Base-by-base conservation (phyloP, 2,888 invertebrate species). In the Liopterus haemorrhoidalis region DNA sequence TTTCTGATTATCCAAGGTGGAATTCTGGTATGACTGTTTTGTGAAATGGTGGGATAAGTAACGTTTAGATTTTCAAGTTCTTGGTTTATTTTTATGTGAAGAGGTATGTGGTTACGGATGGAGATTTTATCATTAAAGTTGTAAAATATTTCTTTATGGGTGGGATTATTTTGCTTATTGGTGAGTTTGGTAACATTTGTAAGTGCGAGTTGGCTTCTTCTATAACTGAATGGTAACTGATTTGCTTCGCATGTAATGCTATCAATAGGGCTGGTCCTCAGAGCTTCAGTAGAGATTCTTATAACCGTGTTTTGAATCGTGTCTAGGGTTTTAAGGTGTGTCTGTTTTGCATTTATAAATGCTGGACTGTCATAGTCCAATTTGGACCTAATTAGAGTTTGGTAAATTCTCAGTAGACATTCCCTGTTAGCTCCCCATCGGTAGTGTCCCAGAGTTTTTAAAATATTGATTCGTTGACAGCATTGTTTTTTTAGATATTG, bases 361-460 rank as follows among this genome's bases (percentile, higher is more conserved):
- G 25, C 33, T 8, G 15, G 31, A 22, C 25, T 39, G 22, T 12
- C 24, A 16, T 32, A 32, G 14, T 41, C 16, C 9, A 32, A 4
- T 21, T 41, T 41, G 11, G 31, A 9, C 32, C 32, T 19, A 16
- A 41, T 22, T 5, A 41, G 33, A 14, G 40, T 9, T 30, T 12
- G 25, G 11, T 32, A 41, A 9, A 41, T n/a, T 18, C 25, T 16
- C 16, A 41, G 5, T 9, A 41, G 8, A 8, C 16, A 19, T 16
- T 41, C 24, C 22, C 19, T 31, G 14, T 41, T 18, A 4, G 32
- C 25, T 22, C 32, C 33, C 41, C 41, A 41, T 21, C 24, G 31
- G 9, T 32, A 22, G 18, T 22, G 32, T 16, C 6, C n/a, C 20
- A 31, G 8, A 12, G 41, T 15, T 31, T 41, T 41, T 24, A 41